These are phyloP conservation scores for Colletes latitarsis DNA, from an alignment of 1,140 invertebrate species.

Conservation along the genomic window DNA sequence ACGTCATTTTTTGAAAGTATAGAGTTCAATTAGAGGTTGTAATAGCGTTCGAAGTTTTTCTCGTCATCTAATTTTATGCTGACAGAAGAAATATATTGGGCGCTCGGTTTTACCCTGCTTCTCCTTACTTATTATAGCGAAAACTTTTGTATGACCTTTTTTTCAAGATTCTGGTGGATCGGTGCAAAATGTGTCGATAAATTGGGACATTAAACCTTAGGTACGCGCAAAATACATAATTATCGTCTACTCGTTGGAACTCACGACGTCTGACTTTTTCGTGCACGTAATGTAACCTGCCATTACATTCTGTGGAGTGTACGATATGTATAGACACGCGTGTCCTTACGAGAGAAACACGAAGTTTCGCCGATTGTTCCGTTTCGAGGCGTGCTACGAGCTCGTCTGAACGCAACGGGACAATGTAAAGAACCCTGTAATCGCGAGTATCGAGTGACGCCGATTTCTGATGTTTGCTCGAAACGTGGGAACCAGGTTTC, in stretches of 20 bases:
- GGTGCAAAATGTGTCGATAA: too few relatives aligned
- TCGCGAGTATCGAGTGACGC: conserved; percentile 13
- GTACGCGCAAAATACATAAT: conserved; percentile 71
- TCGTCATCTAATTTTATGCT: too few relatives aligned
- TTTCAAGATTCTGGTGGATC: too few relatives aligned
- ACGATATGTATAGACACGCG: conserved; percentile 57
- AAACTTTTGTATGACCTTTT: too few relatives aligned
- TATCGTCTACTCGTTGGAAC: conserved; percentile 57
- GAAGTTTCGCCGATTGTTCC: conserved; percentile 38
- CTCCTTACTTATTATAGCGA: too few relatives aligned
- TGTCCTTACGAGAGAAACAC: conserved; percentile 32
- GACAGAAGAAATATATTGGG: too few relatives aligned
- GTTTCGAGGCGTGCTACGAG: conserved; percentile 11
- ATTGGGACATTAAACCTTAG: not conserved
- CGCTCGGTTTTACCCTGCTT: too few relatives aligned
- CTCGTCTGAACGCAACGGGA: conserved; percentile 7
- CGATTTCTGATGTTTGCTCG: not conserved
- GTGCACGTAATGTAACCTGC: conserved; percentile 69
- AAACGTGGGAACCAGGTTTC: conserved; percentile 9
- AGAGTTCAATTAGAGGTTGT: too few relatives aligned
- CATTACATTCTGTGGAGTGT: conserved; percentile 67
- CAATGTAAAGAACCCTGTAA: conserved; percentile 24
- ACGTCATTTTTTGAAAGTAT: too few relatives aligned
- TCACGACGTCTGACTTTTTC: conserved; percentile 52
- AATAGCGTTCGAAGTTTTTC: too few relatives aligned